Base-by-base conservation (phyloP, 2,113 vertebrate genomes). In the Chionis minor region DNA sequence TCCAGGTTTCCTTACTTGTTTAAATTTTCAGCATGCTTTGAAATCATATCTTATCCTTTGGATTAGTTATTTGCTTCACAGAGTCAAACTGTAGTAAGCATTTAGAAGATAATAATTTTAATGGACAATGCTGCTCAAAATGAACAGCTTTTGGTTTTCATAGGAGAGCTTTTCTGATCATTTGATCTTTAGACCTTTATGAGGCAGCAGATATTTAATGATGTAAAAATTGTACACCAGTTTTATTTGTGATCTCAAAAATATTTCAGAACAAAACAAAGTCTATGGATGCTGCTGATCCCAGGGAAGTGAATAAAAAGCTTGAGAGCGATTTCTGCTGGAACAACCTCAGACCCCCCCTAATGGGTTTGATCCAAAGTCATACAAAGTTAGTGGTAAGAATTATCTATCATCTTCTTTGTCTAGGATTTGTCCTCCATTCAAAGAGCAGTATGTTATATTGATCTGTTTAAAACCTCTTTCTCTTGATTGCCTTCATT, bases 41-140 rank as follows among this genome's bases (percentile, higher is more conserved):
- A 79, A 87, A 67, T 28, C 4, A 10, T 28, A 66, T 84, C 63
- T 69, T 73, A 56, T 61, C 74, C 22, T 23, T 65, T 81, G 49
- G 51, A 82, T 94, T 86, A 91, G 18, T 49, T 73, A 77, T 85
- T 92, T 96, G 63, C 49, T 54, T 92, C 78, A 93, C 28, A 69
- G 42, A 93, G 24, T 75, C n/a, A 74, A 82, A 86, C 13, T 83
- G 40, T 33, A 69, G 42, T 67, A 93, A 96, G 70, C 74, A 96
- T 77, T 94, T 87, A 91, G 49, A 78, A 78, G 70, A 85, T 38
- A 94, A 65, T 79, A 38, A 91, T 91, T 94, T 96, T 82, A 77
- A 80, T 88, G 35, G 33, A 67, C 38, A 38, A 38, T 38, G 38
- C 38, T 38, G 38, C 9, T 38, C 38, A 38, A 38, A 38, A 38